phyloP scores from a whole-genome alignment of 2,113 vertebrate genomes.

The Cynoglossus semilaevis region DNA sequence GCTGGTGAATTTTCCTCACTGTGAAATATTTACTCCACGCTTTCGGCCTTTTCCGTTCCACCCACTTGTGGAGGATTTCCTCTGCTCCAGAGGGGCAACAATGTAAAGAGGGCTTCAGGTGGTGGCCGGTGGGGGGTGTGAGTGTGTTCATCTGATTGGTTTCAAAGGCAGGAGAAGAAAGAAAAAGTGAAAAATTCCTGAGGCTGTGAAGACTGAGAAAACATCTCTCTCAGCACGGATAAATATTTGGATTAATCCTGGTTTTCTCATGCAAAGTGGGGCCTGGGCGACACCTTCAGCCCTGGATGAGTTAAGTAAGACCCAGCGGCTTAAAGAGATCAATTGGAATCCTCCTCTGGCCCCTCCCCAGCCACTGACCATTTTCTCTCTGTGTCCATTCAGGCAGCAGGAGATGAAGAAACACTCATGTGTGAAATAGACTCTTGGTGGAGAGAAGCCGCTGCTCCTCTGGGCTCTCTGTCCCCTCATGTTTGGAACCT shows the following conservation, averaged over 20 bases:
- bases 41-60: constrained; percentile 6
- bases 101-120: constrained; percentile 19
- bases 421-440: constrained; percentile 81
- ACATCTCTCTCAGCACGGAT: constrained; percentile 73
- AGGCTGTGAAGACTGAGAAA: constrained; percentile 67
- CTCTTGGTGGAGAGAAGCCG: constrained; percentile 61
- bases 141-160: constrained; percentile 40
- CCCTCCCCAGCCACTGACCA: constrained; percentile 9
- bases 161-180: constrained; percentile 24
- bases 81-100: constrained; percentile 8
- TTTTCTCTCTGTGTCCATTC: constrained; percentile 56
- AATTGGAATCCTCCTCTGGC: constrained; percentile 44
- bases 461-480: no score
- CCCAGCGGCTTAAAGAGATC: constrained; percentile 67
- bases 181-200: constrained; percentile 55
- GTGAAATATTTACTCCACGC: constrained; percentile 26
- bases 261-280: constrained; percentile 80
- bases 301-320: constrained; percentile 68
- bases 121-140: neutral
- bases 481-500: constrained; percentile 44
- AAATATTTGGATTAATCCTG: constrained; percentile 82
- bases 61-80: constrained; percentile 5
- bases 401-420: constrained; percentile 63
- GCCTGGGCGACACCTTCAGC: constrained; percentile 56
- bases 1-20: constrained; percentile 3